Conservation (phyloP, 1,140 invertebrate species). For the Drosophila leontia region DNA sequence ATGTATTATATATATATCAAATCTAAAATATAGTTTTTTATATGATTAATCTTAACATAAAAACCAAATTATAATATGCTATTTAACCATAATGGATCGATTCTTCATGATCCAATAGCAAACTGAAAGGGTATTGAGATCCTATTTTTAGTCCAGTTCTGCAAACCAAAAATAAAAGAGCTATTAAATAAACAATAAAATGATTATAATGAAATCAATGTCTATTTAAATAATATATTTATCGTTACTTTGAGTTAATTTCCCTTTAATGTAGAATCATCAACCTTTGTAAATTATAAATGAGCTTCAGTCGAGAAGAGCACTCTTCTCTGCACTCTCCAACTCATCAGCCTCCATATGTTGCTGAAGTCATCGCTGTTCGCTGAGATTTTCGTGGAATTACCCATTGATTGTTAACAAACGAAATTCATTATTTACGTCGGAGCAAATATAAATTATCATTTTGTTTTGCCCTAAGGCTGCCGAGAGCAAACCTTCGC, state of each 20-base stretch:
- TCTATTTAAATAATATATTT: background rate
- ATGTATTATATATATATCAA: no score
- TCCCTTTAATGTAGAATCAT: background rate
- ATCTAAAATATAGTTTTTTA: no score
- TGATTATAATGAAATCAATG: background rate
- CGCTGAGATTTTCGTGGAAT: conserved; percentile 34
- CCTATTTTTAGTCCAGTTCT: no score
- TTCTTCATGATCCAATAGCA: no score
- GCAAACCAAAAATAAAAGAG: no score
- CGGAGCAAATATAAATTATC: conserved; percentile 28
- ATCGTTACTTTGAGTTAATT: background rate
- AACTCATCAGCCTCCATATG: background rate
- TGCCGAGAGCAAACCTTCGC: conserved; percentile 49
- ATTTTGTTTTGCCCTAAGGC: conserved; percentile 15
- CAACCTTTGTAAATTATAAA: background rate
- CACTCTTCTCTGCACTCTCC: background rate
- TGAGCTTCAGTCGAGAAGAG: background rate
- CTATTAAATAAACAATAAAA: background rate
- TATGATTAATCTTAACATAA: no score
- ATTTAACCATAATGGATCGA: no score
- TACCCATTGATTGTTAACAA: conserved; percentile 24
- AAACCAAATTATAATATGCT: no score
- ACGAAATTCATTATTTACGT: conserved; percentile 25
- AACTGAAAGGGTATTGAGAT: no score
- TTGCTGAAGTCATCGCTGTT: conserved; percentile 23